These are phyloP conservation scores for Drosophila austrosaltans DNA, from an alignment of 2,888 invertebrate genomes.

Conservation along the genomic window DNA sequence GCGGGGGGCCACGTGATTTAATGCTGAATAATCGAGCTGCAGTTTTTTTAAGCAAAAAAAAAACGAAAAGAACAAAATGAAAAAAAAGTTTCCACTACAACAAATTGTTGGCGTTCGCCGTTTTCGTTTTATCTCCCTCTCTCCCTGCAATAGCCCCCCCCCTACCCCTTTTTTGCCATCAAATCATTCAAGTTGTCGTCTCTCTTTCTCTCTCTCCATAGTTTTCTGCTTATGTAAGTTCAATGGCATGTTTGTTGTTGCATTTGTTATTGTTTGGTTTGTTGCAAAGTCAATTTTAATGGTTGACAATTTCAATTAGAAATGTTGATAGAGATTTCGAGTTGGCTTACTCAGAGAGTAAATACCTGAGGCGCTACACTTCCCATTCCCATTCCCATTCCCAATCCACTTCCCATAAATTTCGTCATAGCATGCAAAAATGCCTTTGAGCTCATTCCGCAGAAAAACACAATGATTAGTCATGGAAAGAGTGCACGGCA, in stretches of 20 bases:
- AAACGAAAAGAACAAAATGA: constrained; percentile 23
- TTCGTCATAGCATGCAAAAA: constrained; percentile 8
- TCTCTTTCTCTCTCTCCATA: constrained; percentile 17
- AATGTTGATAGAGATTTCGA: constrained; percentile 40
- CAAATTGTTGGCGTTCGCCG: constrained; percentile 62
- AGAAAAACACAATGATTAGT: background rate
- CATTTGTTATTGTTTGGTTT: constrained; percentile 20
- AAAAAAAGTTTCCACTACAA: constrained; percentile 65
- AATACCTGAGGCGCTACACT: background rate
- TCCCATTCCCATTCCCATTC: no score
- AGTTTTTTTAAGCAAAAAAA: constrained; percentile 32
- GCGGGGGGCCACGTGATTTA: constrained; percentile 55
- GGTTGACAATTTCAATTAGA: constrained; percentile 57
- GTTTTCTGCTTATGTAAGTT: constrained; percentile 69
- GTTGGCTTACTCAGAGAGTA: constrained; percentile 39
- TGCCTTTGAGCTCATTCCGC: background rate
- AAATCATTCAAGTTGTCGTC: constrained; percentile 4
- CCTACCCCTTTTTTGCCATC: background rate
- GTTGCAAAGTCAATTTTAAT: constrained; percentile 15
- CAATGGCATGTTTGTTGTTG: constrained; percentile 63
- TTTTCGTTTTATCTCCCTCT: constrained; percentile 42
- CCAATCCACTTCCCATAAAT: background rate
- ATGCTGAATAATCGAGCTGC: constrained; percentile 23
- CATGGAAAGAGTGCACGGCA: background rate
- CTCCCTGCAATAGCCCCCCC: constrained; percentile 1